These are phyloP conservation scores for Ophion ellenae DNA, from an alignment of 2,888 invertebrate genomes.

Conservation along the genomic window DNA sequence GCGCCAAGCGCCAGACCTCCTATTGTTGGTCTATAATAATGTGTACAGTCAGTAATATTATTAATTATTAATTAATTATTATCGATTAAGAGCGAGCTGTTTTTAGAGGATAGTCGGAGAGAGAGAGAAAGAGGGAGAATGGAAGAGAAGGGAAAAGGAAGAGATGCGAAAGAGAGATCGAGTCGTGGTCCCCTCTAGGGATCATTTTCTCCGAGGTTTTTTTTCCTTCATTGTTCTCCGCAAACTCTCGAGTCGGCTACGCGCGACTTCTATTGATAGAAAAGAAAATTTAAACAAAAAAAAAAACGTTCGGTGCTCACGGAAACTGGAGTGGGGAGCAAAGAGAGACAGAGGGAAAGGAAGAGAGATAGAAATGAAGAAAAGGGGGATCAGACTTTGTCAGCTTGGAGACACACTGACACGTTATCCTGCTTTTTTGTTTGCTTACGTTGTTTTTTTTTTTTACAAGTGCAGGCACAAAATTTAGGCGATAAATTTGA, in stretches of 20 bases:
- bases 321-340: slow-evolving; percentile 58
- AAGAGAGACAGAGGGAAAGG: not conserved
- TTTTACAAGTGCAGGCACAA: not conserved
- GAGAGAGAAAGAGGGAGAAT: slow-evolving; percentile 47
- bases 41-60: slow-evolving; percentile 84
- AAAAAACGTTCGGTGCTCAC: slow-evolving; percentile 62
- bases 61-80: slow-evolving; percentile 79
- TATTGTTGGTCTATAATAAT: slow-evolving; percentile 84
- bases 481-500: not conserved
- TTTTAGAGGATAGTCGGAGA: slow-evolving; percentile 42
- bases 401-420: not conserved
- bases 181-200: slow-evolving; percentile 57
- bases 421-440: not conserved
- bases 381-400: not conserved
- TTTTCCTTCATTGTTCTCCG: slow-evolving; percentile 71
- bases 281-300: slow-evolving; percentile 23
- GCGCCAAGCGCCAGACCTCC: slow-evolving; percentile 82
- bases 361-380: slow-evolving; percentile 43
- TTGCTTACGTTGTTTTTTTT: not conserved
- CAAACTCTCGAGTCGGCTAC: not conserved
- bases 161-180: slow-evolving; percentile 53
- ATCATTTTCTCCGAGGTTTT: slow-evolving; percentile 72
- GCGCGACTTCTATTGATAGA: not conserved
- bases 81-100: slow-evolving; percentile 18
- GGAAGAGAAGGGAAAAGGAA: slow-evolving; percentile 53